These are phyloP conservation scores for Drosophila malerkotliana DNA, from an alignment of 1,140 invertebrate species.

Conservation along the genomic window DNA sequence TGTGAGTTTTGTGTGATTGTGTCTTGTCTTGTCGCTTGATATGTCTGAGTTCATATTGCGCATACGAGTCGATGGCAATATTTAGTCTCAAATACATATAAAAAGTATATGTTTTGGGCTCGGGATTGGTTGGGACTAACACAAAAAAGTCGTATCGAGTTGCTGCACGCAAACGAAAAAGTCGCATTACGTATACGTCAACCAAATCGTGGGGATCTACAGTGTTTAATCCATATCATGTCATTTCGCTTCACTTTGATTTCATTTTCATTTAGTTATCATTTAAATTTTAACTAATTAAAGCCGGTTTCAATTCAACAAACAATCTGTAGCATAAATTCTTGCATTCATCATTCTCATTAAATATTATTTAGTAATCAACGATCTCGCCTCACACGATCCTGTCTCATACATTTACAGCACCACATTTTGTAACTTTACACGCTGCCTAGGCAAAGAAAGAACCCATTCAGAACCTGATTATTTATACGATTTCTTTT, in stretches of 20 bases:
- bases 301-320: constrained; percentile 75
- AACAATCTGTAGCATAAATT: constrained; percentile 65
- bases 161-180: constrained; percentile 66
- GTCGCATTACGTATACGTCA: constrained; percentile 53
- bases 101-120: constrained; percentile 74
- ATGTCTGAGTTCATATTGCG: constrained; percentile 76
- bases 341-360: constrained; percentile 34
- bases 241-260: constrained; percentile 19
- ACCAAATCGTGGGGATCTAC: constrained; percentile 40
- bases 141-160: constrained; percentile 41
- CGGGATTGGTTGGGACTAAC: constrained; percentile 35
- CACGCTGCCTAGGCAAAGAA: constrained; percentile 60
- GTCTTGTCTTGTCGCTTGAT: constrained; percentile 75
- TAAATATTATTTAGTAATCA: constrained; percentile 42
- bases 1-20: constrained; percentile 27
- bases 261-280: constrained; percentile 21
- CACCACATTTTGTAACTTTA: constrained; percentile 78
- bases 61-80: constrained; percentile 63
- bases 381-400: constrained; percentile 12
- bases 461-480: constrained; percentile 51
- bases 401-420: constrained; percentile 58
- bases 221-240: constrained; percentile 19
- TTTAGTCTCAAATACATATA: constrained; percentile 81
- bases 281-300: constrained; percentile 71
- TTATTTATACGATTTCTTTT: constrained; percentile 28